These are phyloP conservation scores for Sialis fuliginosa DNA, from an alignment of 2,888 invertebrate species.

Conservation along the genomic window DNA sequence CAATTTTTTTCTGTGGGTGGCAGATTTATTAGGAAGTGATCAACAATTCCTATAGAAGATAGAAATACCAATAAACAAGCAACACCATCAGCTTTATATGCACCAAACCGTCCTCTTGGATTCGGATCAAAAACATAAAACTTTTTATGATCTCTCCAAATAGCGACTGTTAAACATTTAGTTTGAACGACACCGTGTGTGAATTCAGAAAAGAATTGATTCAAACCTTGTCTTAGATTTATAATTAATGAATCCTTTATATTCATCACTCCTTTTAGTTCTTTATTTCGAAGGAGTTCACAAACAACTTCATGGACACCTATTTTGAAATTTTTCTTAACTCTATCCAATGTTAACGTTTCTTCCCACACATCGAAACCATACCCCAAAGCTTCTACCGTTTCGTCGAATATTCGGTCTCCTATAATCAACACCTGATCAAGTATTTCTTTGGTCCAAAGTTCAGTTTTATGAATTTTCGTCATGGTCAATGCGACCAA, in stretches of 20 bases:
- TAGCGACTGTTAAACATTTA: slow-evolving; percentile 25
- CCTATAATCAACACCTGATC: slow-evolving; percentile 33
- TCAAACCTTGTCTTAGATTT: slow-evolving; percentile 24
- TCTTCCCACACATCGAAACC: slow-evolving; percentile 37
- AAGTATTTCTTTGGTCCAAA: slow-evolving; percentile 40
- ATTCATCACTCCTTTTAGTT: slow-evolving; percentile 29
- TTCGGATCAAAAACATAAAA: slow-evolving; percentile 43
- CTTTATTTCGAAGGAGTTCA: slow-evolving; percentile 25
- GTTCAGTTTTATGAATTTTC: slow-evolving; percentile 32
- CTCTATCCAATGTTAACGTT: slow-evolving; percentile 25
- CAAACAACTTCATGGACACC: slow-evolving; percentile 25
- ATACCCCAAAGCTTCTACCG: slow-evolving; percentile 31
- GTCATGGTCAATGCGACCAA: slow-evolving; percentile 39
- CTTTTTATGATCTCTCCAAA: slow-evolving; percentile 36
- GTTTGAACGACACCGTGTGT: slow-evolving; percentile 34
- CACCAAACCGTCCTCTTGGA: slow-evolving; percentile 25
- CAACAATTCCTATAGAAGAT: slow-evolving; percentile 28
- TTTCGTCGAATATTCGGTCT: slow-evolving; percentile 29
- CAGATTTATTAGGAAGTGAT: slow-evolving; percentile 33
- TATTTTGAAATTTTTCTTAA: slow-evolving; percentile 24
- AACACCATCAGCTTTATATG: slow-evolving; percentile 27
- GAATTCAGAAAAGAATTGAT: slow-evolving; percentile 35
- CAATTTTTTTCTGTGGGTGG: slow-evolving; percentile 23
- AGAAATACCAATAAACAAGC: slow-evolving; percentile 34
- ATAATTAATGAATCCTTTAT: slow-evolving; percentile 23